Evolutionary conservation across 2,888 invertebrate species (phyloP), one percentile per base, ranked within the genome.

Genomic region (Drosophila yooni): DNA sequence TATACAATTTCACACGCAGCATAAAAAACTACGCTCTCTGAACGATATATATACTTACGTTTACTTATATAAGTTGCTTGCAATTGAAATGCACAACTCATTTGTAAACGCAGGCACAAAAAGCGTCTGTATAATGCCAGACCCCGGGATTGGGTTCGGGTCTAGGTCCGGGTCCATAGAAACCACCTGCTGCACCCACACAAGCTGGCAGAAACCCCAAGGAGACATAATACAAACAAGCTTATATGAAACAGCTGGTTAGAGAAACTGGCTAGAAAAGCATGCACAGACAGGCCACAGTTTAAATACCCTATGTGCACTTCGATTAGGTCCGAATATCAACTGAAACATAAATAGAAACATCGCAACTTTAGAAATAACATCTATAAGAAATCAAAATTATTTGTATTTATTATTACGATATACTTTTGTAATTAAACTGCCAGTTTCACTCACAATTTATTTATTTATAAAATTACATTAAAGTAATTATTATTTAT

Each of bases 101-200:
- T 80, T 77, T 77, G 70, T 69, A 54, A 61, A 50, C 59, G 50
- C 50, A 53, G 65, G 54, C 70, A 62, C 57, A 79, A 74, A 56
- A 66, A 65, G 64, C 57, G 48, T 50, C 53, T 51, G 70, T 70
- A 81, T 82, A 73, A 68, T 66, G 71, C 43, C 36, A 60, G 34
- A 38, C 51, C 27, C 27, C 27, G 4, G 18, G 51, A 29, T 51
- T 27, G 29, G 29, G 51, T n/a, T 38, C 8, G 56, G 27, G 27
- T 36, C 27, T 38, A 38, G 36, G 63, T 66, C 72, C 65, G 57
- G 13, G 57, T 64, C 73, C 54, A 85, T 85, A 70, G 64, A 89
- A 85, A 84, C 84, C 84, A 85, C 84, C 88, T 85, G 84, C 84
- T 85, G 88, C 89, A 86, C 64, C 70, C 78, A 68, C 70, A 64